phyloP scores from a whole-genome alignment of 2,888 invertebrate species.

The Drosophila mayaguana region DNA sequence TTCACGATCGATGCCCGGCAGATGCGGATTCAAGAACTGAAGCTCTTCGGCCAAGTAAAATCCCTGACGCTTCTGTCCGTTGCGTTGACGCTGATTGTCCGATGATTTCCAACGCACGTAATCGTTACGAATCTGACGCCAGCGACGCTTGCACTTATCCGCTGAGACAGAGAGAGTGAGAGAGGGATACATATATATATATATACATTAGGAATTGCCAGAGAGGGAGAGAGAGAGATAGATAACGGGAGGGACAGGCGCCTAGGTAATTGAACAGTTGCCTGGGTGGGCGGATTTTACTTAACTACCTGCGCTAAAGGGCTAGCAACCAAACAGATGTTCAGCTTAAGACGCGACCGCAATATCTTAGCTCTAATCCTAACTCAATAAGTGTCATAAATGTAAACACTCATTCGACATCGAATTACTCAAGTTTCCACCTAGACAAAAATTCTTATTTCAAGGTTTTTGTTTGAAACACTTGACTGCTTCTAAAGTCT shows the following conservation, averaged over 20 bases:
- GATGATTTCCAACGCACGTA: constrained; percentile 61
- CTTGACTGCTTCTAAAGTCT: neutral
- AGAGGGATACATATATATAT: constrained; percentile 4
- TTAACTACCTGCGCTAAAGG: constrained; percentile 10
- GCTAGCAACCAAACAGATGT: constrained; percentile 35
- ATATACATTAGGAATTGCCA: neutral
- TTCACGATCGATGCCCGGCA: constrained; percentile 45
- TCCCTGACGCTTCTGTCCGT: constrained; percentile 41
- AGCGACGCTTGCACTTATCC: constrained; percentile 76
- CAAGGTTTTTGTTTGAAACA: neutral
- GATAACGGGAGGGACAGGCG: neutral
- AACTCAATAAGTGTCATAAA: constrained; percentile 45
- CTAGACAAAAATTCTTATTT: neutral
- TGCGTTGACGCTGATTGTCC: constrained; percentile 50
- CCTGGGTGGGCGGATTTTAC: neutral
- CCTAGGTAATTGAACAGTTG: constrained; percentile 1
- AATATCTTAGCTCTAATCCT: constrained; percentile 20
- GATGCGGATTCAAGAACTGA: constrained; percentile 67
- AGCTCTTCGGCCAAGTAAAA: constrained; percentile 70
- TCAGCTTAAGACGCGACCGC: neutral
- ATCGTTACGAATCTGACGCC: constrained; percentile 77
- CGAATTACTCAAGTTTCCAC: constrained; percentile 2
- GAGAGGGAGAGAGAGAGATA: constrained; percentile 24
- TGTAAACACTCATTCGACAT: neutral
- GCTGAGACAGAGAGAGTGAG: constrained; percentile 53